A percentile compares a stretch with the other conserved stretches of the same genome.
phyloP scores from a whole-genome alignment of 2,888 invertebrate genomes.

The Microctonus brassicae region DNA sequence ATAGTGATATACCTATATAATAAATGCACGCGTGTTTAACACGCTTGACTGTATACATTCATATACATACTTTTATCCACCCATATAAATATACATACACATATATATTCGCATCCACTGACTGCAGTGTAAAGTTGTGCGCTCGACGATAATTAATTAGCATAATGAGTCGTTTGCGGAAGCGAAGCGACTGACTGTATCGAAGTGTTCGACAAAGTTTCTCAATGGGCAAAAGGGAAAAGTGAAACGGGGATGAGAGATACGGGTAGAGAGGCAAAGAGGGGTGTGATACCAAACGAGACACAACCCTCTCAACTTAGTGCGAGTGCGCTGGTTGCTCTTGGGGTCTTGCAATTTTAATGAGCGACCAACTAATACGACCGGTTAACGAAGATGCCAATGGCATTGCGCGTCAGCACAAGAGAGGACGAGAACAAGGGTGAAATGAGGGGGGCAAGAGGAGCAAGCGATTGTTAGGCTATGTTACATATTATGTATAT shows the following conservation, averaged over 20 bases:
- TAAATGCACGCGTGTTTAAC: background rate
- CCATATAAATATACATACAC: background rate
- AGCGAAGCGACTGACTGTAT: constrained; percentile 41
- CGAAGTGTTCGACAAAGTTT: constrained; percentile 47
- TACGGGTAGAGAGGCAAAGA: background rate
- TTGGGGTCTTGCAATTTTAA: constrained; percentile 55
- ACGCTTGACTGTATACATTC: background rate
- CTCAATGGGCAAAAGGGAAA: background rate
- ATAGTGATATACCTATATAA: background rate
- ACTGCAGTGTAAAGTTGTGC: constrained; percentile 27
- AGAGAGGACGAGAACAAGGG: background rate
- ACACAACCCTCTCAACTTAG: constrained; percentile 23
- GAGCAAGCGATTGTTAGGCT: background rate
- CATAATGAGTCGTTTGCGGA: constrained; percentile 58
- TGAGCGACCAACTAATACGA: constrained; percentile 53
- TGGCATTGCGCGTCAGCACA: background rate
- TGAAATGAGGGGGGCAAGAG: background rate
- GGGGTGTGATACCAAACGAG: constrained; percentile 29
- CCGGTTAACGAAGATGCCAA: constrained; percentile 7
- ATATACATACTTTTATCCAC: constrained; percentile 9
- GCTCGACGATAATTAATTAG: constrained; percentile 56
- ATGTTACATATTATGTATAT: constrained; percentile 4
- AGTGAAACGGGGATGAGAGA: background rate
- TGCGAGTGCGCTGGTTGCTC: constrained; percentile 2
- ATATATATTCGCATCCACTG: background rate